Percentiles rank a stretch among this genome's conserved stretches.
Conservation (phyloP, 2,888 invertebrate genomes). For the Ennomos fuscantarius region DNA sequence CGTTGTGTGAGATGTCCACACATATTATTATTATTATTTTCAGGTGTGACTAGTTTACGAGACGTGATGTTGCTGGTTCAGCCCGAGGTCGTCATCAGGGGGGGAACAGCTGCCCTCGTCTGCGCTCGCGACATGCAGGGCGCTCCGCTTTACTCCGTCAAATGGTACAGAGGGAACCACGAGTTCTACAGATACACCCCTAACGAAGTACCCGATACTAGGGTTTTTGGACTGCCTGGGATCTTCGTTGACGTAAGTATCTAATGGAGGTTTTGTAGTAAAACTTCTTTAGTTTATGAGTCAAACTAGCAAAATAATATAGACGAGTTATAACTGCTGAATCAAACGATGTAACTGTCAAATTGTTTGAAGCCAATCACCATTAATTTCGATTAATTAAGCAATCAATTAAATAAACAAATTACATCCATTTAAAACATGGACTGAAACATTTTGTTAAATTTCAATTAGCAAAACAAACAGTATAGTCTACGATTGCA, state of each 20-base stretch:
- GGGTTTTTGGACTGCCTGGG: conserved; percentile 90
- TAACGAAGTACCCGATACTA: conserved; percentile 88
- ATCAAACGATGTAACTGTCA: no score
- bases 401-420: background rate
- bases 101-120: conserved; percentile 88
- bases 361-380: no score
- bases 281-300: no score
- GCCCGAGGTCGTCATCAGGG: conserved; percentile 88
- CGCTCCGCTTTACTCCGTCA: conserved; percentile 91
- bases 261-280: background rate
- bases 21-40: conserved; percentile 27
- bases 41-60: conserved; percentile 88
- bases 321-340: no score
- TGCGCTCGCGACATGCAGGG: conserved; percentile 92
- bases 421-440: conserved; percentile 4
- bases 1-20: no score
- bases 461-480: conserved; percentile 10
- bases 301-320: no score
- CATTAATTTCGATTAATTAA: no score
- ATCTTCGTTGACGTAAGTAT: conserved; percentile 93
- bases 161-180: conserved; percentile 93
- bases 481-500: conserved; percentile 43
- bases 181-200: conserved; percentile 95
- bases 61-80: conserved; percentile 89
- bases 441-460: conserved; percentile 2